Base-by-base conservation (phyloP, 2,888 invertebrate species). In the Drosophila gaucha region DNA sequence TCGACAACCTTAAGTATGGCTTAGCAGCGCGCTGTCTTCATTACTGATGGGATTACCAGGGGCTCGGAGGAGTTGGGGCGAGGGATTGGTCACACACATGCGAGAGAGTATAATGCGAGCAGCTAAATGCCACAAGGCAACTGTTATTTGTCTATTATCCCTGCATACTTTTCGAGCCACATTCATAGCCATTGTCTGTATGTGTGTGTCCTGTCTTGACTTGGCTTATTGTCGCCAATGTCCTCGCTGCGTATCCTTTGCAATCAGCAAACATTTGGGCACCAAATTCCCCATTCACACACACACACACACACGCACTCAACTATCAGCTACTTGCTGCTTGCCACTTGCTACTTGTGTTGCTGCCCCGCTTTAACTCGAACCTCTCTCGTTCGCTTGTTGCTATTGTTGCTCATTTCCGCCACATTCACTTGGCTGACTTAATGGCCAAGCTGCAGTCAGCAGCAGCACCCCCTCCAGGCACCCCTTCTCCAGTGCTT, bases 1-100 rank as follows among this genome's bases (percentile, higher is more conserved):
- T 87, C 89, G 85, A 87, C 89, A 87, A 85, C 86, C 84, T 85
- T 85, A 88, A 85, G 84, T 86, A 86, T 78, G 78, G 89, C 87
- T 87, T 80, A 88, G 78, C 78, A 86, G 57, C 43, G 50, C 80
- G 86, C 80, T 88, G 77, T 83, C 86, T 83, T 82, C 86, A 83
- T 88, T 86, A 86, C 80, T 56, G 59, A 75, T 71, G 68, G 79
- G 67, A 80, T 74, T 64, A 65, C 35, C 49, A 33, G 49, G 38
- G 22, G 20, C 30, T 52, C 20, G 44, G 43, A 31, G 50, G 20
- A 28, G 24, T 6, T 6, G 16, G 6, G 9, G 6, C 6, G 8
- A 22, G 22, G n/a, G 12, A 36, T 36, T 28, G 44, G 16, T 16
- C 44, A 50, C 47, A 57, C 31, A 35, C 14, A 36, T 77, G 46